phyloP scores from a whole-genome alignment of 2,113 vertebrate genomes.

The Bucco capensis region DNA sequence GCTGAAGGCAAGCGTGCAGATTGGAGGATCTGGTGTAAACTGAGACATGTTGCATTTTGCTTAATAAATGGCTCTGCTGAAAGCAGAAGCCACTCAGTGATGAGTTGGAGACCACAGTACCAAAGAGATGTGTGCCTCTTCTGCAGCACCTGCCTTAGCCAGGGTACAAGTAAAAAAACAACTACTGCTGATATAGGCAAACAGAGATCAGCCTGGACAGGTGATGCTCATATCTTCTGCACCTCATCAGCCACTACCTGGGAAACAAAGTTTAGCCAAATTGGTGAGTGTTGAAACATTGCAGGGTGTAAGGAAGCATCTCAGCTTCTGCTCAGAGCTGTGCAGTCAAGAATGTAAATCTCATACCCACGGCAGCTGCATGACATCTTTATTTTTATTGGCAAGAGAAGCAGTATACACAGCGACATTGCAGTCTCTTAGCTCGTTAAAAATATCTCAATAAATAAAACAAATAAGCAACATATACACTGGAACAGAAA shows the following conservation, averaged over 20 bases:
- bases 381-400: conserved; percentile 67
- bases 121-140: neutral
- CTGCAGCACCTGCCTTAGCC: neutral
- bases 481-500: conserved; percentile 83
- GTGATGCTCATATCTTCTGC: neutral
- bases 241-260: neutral
- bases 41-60: neutral
- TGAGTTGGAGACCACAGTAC: neutral
- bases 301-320: neutral
- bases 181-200: neutral
- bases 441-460: conserved; percentile 87
- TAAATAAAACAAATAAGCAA: conserved; percentile 90
- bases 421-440: conserved; percentile 60
- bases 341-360: neutral
- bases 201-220: accelerated
- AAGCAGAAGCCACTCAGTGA: neutral
- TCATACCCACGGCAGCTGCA: neutral
- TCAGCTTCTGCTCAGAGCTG: neutral
- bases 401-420: conserved; percentile 63
- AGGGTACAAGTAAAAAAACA: neutral
- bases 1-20: neutral
- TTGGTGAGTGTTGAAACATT: neutral
- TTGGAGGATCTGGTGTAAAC: accelerated
- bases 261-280: neutral
- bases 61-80: neutral